Conservation (phyloP, 2,113 vertebrate species). For the Entelurus aequoreus region DNA sequence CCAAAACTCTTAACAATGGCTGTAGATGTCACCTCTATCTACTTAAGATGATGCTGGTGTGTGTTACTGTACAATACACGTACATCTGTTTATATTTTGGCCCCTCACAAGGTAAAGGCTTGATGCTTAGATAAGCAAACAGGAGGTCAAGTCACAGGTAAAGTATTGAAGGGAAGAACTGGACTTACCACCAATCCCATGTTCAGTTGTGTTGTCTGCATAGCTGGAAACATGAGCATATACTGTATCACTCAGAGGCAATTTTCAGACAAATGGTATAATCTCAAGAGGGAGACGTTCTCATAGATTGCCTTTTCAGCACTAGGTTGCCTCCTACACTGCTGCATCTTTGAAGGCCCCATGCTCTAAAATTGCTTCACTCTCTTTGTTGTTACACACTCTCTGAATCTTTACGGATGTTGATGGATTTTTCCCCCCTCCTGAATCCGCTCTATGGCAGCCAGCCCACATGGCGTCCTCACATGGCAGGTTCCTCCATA, state of each 20-base stretch:
- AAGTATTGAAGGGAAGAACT: neutral
- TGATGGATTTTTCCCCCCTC: slow-evolving; percentile 30
- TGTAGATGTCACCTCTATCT: too few species aligned
- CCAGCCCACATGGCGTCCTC: slow-evolving; percentile 45
- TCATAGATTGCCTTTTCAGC: slow-evolving; percentile 43
- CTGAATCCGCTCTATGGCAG: slow-evolving; percentile 24
- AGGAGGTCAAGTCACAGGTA: neutral
- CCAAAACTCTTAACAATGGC: too few species aligned
- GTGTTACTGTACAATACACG: too few species aligned
- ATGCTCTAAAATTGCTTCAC: slow-evolving; percentile 47
- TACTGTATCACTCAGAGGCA: neutral
- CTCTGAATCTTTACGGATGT: slow-evolving; percentile 42
- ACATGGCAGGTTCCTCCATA: slow-evolving; percentile 39
- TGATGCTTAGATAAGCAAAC: neutral
- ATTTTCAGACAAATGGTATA: slow-evolving; percentile 19
- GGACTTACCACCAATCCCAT: neutral
- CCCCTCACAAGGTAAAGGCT: neutral
- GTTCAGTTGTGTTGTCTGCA: neutral
- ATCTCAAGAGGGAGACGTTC: slow-evolving; percentile 23
- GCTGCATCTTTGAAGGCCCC: slow-evolving; percentile 40
- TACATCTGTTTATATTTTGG: neutral
- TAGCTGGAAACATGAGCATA: neutral
- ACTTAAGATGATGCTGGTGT: too few species aligned
- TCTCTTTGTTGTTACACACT: slow-evolving; percentile 36
- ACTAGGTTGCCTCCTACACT: slow-evolving; percentile 54